Base-by-base conservation (phyloP, 2,113 vertebrate species). In the Bufo bufo region DNA sequence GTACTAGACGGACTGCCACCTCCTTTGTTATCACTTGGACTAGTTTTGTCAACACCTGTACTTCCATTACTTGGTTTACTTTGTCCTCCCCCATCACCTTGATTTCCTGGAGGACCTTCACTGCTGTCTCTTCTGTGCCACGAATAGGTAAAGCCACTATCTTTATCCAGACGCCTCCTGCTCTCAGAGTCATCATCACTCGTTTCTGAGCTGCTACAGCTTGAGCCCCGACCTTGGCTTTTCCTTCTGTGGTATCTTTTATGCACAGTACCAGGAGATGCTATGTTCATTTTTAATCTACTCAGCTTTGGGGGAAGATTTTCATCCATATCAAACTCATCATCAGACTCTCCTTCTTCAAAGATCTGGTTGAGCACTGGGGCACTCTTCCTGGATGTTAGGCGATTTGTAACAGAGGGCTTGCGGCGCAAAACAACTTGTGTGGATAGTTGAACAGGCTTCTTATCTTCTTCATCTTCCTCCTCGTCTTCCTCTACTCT, bases 351-450 rank as follows among this genome's bases (percentile, higher is more conserved):
- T 0, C 97, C 98, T 89, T 99, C 97, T 91, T 99, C 98, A 0
- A 98, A 99, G 93, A 99, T 99, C 91, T 99, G 98, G 91, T 99
- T 99, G 87, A 99, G 97, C 23, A 99, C 97, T 0, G 98, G 98
- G 0, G 98, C 97, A 0, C 98, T 99, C 92, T 98, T 99, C 50
- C 98, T 92, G 0, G 98, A 98, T 0, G 98, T 99, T 1, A 99
- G 96, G 33, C 98, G 96, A 90, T 98, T 99, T 91, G 97, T 99
- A 92, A 99, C 96, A 0, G 97, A 99, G 0, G 98, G 96, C 91
- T 99, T 99, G 19, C 97, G 96, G 1, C 97, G 97, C 90, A 99
- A 88, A 50, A 99, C 95, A 72, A 99, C 98, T 90, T 98, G 97
- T 1, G 95, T 93, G 0, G 96, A 95, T 20, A 98, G 95, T 4